A percentile compares a stretch with the other conserved stretches of the same genome.
Evolutionary conservation across 2,113 vertebrate species (phyloP).

Genomic region (Pipa parva): DNA sequence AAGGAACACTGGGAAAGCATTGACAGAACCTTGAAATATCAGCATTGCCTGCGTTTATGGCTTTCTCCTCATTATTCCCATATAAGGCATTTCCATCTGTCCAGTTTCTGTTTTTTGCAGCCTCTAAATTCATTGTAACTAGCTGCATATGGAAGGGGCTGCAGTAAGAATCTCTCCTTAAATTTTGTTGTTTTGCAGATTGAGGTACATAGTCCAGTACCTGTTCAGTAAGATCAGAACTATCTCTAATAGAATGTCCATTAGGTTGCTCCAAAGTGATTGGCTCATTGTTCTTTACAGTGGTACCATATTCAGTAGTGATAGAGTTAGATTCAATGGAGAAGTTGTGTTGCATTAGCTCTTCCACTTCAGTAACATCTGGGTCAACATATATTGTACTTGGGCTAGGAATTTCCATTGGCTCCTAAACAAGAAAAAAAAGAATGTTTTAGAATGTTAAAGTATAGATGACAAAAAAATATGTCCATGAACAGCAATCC

Average conservation of each 20-base stretch:
- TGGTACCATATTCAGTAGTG: not conserved
- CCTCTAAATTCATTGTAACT: not conserved
- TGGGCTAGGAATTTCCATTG: not conserved
- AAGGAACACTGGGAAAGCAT: rapidly evolving
- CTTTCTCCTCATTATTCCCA: constrained; percentile 25
- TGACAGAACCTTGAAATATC: not conserved
- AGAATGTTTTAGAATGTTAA: too few relatives aligned
- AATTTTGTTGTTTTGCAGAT: rapidly evolving
- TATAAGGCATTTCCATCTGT: not conserved
- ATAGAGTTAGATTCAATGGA: not conserved
- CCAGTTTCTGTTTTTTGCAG: not conserved
- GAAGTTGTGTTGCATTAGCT: constrained; percentile 19
- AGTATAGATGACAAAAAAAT: too few relatives aligned
- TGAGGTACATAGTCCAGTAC: constrained; percentile 62
- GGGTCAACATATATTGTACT: constrained; percentile 42
- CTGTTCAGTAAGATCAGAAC: constrained; percentile 9
- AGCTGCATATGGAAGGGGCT: rapidly evolving
- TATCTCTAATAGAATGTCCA: rapidly evolving
- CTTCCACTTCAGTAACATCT: constrained; percentile 48
- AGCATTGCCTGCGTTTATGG: not conserved
- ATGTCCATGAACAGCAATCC: too few relatives aligned
- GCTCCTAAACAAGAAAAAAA: constrained; percentile 47
- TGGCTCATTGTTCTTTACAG: rapidly evolving
- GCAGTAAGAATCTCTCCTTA: constrained; percentile 7
- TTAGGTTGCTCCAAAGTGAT: rapidly evolving